A percentile compares a stretch with the other conserved stretches of the same genome.
Evolutionary conservation across 2,797 vertebrate species (phyloP).

Genomic region (Sebastiscus tertius): DNA sequence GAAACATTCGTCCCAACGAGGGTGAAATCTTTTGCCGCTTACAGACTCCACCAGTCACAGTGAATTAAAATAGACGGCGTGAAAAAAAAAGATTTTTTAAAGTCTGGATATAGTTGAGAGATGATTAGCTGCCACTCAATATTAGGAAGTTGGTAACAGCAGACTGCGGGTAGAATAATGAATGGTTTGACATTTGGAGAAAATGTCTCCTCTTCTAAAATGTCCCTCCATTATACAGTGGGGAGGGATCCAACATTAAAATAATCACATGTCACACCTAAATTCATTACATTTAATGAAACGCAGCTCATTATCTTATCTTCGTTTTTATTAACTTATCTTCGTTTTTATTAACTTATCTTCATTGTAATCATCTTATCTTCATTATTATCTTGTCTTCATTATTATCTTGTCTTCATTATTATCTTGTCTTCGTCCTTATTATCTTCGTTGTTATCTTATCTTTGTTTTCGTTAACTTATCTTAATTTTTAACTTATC

Average conservation of each 20-base stretch:
- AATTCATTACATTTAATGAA: neutral
- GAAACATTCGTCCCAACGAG: neutral
- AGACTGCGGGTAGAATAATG: conserved; percentile 45
- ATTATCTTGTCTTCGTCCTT: neutral
- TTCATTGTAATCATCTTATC: neutral
- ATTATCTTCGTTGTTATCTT: neutral
- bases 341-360: neutral
- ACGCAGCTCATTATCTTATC: neutral
- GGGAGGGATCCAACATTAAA: neutral
- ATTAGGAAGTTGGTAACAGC: conserved; percentile 29
- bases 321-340: no score
- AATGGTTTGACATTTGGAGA: conserved; percentile 46
- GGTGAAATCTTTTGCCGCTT: neutral
- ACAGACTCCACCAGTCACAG: neutral
- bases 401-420: neutral
- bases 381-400: neutral
- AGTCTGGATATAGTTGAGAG: conserved; percentile 25
- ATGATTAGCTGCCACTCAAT: conserved; percentile 45
- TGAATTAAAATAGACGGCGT: neutral
- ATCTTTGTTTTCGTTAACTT: no score
- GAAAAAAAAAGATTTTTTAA: neutral
- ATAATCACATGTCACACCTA: conserved; percentile 17
- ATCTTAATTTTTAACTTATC: neutral
- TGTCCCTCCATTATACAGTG: conserved; percentile 19
- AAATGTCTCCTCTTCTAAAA: conserved; percentile 46